These are phyloP conservation scores for Labeo catla DNA, from an alignment of 2,113 vertebrate species.

Conservation along the genomic window DNA sequence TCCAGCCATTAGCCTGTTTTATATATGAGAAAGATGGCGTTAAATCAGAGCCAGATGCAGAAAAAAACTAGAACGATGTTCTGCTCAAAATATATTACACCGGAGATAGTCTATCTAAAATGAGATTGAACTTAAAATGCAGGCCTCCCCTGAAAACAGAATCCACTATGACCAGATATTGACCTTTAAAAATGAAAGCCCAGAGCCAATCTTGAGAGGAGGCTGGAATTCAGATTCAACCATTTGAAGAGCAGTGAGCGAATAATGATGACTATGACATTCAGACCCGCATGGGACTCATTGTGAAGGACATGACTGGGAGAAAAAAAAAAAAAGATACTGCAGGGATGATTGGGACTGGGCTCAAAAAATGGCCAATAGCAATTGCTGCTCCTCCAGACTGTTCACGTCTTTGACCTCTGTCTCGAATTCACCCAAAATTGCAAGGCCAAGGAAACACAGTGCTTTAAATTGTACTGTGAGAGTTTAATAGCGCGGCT, in stretches of 20 bases:
- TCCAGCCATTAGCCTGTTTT: neutral
- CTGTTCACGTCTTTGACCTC: conserved; percentile 8
- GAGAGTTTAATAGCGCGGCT: neutral
- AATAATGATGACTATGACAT: conserved; percentile 55
- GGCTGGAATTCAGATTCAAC: conserved; percentile 44
- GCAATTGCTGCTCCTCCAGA: conserved; percentile 24
- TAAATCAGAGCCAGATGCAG: neutral
- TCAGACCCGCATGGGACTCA: conserved; percentile 34
- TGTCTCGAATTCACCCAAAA: conserved; percentile 33
- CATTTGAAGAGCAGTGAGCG: conserved; percentile 37
- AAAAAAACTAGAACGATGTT: neutral
- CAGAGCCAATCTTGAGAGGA: conserved; percentile 30
- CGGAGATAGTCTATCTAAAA: conserved; percentile 32
- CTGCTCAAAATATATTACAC: conserved; percentile 18
- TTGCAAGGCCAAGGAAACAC: neutral
- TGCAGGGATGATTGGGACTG: neutral
- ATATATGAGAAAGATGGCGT: neutral
- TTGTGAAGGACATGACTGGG: conserved; percentile 40
- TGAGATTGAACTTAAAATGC: conserved; percentile 38
- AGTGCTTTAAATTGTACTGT: neutral
- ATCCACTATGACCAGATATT: conserved; percentile 47
- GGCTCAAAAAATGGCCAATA: conserved; percentile 29
- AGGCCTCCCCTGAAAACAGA: conserved; percentile 22
- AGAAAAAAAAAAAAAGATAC: neutral
- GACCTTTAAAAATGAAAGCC: conserved; percentile 56